A percentile compares a stretch with the other conserved stretches of the same genome.
phyloP scores from a whole-genome alignment of 2,113 vertebrate species.

The Pelusios castaneus region DNA sequence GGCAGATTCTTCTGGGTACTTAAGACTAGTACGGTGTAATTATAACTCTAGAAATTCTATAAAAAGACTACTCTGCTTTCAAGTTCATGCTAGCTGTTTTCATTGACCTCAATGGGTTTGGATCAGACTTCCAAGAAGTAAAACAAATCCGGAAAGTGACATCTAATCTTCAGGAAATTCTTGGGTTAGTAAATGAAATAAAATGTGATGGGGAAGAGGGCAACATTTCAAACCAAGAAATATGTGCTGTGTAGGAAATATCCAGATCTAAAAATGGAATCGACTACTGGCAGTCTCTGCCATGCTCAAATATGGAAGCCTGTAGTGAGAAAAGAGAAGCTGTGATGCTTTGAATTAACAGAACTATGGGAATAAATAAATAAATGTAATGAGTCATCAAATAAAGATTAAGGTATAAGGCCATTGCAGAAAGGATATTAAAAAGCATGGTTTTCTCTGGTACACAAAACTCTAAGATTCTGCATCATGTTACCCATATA shows the following conservation, averaged over 20 bases:
- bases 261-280: not conserved
- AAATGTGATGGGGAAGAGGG: not conserved
- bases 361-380: not conserved
- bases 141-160: not conserved
- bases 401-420: not conserved
- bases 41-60: not conserved
- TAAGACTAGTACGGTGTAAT: not conserved
- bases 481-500: not conserved
- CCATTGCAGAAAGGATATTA: not conserved
- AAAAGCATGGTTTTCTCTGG: not conserved
- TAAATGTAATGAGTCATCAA: not conserved
- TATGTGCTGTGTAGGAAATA: rapidly evolving
- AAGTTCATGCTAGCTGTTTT: not conserved
- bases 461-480: not conserved
- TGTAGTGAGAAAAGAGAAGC: not conserved
- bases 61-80: not conserved
- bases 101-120: not conserved
- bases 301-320: rapidly evolving
- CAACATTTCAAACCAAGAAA: not conserved
- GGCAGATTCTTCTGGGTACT: not conserved
- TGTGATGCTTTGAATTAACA: not conserved
- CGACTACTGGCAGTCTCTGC: rapidly evolving
- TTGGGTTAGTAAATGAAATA: not conserved
- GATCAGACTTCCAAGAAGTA: not conserved
- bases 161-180: not conserved